These are phyloP conservation scores for Cladopsammia gracilis DNA, from an alignment of 64 coral and sea anemone genomes.

Conservation along the genomic window DNA sequence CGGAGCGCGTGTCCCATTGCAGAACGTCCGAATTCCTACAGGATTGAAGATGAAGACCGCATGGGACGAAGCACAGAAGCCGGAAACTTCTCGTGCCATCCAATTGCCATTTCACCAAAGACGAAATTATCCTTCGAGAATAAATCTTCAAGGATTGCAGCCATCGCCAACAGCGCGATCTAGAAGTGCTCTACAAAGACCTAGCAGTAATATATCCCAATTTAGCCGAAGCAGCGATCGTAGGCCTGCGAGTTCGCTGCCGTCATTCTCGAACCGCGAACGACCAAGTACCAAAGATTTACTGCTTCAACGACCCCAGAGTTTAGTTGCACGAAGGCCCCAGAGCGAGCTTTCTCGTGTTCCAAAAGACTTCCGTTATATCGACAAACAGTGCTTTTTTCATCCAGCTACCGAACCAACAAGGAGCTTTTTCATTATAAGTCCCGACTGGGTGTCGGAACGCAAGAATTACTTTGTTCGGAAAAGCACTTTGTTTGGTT, in stretches of 20 bases:
- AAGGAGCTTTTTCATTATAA: constrained; percentile 84
- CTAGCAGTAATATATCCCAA: constrained; percentile 10
- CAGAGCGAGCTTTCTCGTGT: constrained; percentile 89
- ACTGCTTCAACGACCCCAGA: constrained; percentile 44
- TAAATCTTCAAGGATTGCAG: constrained; percentile 86
- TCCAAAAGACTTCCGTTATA: constrained; percentile 86
- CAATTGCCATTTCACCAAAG: constrained; percentile 55
- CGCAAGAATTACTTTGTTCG: constrained; percentile 54
- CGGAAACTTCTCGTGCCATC: constrained; percentile 66
- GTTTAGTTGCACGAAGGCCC: constrained; percentile 74
- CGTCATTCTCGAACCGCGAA: background rate
- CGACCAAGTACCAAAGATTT: constrained; percentile 70
- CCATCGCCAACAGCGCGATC: constrained; percentile 50
- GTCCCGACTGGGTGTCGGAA: constrained; percentile 93
- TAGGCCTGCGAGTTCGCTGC: constrained; percentile 19
- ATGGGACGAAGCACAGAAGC: constrained; percentile 66
- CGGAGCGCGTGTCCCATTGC: constrained; percentile 62
- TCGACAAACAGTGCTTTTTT: constrained; percentile 93
- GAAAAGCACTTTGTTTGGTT: constrained; percentile 93
- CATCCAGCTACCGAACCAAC: constrained; percentile 69
- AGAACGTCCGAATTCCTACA: constrained; percentile 65
- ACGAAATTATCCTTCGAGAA: constrained; percentile 18
- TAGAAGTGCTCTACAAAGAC: constrained; percentile 68
- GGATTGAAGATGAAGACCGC: constrained; percentile 50
- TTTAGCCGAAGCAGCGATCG: background rate